Base-by-base conservation (phyloP, 2,797 vertebrate species). In the Crax fasciolata region DNA sequence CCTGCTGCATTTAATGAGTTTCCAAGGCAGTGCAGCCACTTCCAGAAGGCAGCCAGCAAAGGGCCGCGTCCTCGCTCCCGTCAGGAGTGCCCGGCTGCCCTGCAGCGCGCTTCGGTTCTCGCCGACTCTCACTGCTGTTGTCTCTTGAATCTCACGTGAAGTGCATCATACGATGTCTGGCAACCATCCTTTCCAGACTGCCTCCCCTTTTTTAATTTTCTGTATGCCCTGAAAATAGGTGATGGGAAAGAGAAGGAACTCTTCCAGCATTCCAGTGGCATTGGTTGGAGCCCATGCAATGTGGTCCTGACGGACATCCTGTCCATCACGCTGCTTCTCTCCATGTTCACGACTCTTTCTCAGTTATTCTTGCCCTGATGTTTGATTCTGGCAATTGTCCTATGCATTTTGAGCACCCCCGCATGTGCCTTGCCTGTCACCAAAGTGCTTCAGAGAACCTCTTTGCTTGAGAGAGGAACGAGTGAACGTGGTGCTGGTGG, bases 1-100 rank as follows among this genome's bases (percentile, higher is more conserved):
- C 96, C 91, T 96, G 92, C 81, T 90, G 76, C 43, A 38, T 93
- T 97, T 96, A 96, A 96, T 96, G 95, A 92, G 80, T 90, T 96
- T 93, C 93, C 82, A 89, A 93, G 87, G 85, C 94, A 62, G 74
- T 88, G 92, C 62, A 86, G 86, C 94, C 79, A 72, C 59, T 96
- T 96, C 78, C 86, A 87, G 88, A 55, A 94, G 90, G 92, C 93
- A 95, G 52, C 88, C 8, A 27, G 93, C 92, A 97, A 96, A 97
- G 93, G 80, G 43, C 44, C 71, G 58, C 20, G 6, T 67, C 85
- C 84, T 87, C 3, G 27, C 62, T 86, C 95, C 82, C 48, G 48
- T 92, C 73, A 39, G 83, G 74, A 79, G 80, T 51, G 61, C 91
- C 88, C 87, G 12, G 25, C 71, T 84, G 83, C 52, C 57, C 67